Conservation (phyloP, 2,797 vertebrate genomes). For the Heteromormyrus szaboi region DNA sequence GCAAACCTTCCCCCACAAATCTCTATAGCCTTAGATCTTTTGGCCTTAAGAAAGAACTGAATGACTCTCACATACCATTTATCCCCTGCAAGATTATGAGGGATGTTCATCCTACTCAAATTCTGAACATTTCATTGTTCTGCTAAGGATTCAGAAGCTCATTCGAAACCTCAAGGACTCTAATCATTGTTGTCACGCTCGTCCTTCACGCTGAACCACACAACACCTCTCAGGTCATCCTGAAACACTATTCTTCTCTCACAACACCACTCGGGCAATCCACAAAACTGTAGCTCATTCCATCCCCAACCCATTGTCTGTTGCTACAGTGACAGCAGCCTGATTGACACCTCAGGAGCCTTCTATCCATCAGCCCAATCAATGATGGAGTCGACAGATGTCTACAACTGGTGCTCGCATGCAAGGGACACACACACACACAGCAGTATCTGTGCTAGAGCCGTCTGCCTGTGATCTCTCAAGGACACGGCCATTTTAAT, state of each 20-base stretch:
- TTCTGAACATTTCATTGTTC: background rate
- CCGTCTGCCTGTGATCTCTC: slow-evolving; percentile 14
- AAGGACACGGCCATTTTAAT: slow-evolving; percentile 13
- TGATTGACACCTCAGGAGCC: slow-evolving; percentile 9
- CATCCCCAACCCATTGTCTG: background rate
- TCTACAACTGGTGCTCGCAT: background rate
- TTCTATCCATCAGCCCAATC: slow-evolving; percentile 6
- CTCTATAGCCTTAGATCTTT: background rate
- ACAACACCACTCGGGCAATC: background rate
- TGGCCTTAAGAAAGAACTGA: background rate
- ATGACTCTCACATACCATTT: background rate
- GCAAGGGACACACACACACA: background rate
- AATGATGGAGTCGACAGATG: background rate
- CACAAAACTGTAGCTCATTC: background rate
- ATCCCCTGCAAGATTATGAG: background rate
- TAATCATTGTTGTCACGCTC: background rate
- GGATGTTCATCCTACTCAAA: background rate
- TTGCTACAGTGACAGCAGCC: slow-evolving; percentile 7
- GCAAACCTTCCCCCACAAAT: background rate
- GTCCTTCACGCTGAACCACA: background rate
- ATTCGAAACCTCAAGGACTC: background rate
- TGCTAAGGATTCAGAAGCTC: background rate
- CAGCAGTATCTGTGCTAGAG: background rate
- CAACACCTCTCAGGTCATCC: background rate
- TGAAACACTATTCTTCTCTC: background rate